These are phyloP conservation scores for Pristiophorus japonicus DNA, from an alignment of 2,113 vertebrate species.

Conservation along the genomic window DNA sequence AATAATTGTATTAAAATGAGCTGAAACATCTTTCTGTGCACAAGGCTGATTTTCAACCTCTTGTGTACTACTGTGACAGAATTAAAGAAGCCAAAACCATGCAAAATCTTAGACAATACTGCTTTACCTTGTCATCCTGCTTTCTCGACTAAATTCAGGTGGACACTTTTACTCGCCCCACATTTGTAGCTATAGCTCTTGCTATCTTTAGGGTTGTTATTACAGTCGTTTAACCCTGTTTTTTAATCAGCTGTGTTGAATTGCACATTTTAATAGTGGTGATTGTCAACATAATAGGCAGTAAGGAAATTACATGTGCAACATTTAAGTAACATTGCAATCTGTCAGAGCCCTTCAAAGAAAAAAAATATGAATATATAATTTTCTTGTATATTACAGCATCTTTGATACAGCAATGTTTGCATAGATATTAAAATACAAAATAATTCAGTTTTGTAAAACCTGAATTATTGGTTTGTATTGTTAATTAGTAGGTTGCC, in stretches of 20 bases:
- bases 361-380: conserved; percentile 29
- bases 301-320: conserved; percentile 32
- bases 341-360: conserved; percentile 26
- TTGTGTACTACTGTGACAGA: not conserved
- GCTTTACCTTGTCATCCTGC: not conserved
- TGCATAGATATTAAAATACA: not conserved
- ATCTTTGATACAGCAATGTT: not conserved
- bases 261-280: conserved; percentile 2
- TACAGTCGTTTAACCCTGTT: not conserved
- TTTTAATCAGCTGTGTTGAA: conserved; percentile 1
- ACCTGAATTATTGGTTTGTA: conserved; percentile 26
- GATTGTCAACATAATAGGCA: conserved; percentile 36
- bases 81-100: not conserved
- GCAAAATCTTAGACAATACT: not conserved
- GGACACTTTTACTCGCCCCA: not conserved
- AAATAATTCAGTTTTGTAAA: not conserved
- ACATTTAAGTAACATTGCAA: conserved; percentile 32
- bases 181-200: not conserved
- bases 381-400: conserved; percentile 28
- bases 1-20: not conserved
- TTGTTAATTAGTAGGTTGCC: conserved; percentile 13
- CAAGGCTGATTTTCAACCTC: not conserved
- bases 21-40: not conserved
- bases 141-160: not conserved
- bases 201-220: not conserved